Base-by-base conservation (phyloP, 2,888 invertebrate genomes). In the Candidula unifasciata region DNA sequence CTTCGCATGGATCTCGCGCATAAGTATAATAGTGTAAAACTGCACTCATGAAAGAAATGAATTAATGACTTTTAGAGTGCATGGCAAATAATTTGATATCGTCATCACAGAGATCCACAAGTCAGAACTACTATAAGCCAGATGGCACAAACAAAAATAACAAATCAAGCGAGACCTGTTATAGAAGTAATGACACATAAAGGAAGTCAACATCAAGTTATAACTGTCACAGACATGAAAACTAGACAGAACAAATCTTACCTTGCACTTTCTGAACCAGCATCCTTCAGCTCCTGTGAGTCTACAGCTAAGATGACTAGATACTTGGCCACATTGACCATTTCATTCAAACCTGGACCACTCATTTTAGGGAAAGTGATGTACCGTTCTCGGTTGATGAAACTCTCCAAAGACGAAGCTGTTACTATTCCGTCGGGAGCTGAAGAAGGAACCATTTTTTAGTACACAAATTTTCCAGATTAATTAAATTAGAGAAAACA, bases 301-400 rank as follows among this genome's bases (percentile, higher is more conserved):
- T 90, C 88, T 57, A 90, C 89, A 27, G 98, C 96, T 37, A 96
- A 97, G 84, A 98, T 95, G 5, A 97, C 98, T 83, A 98, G 94
- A 93, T 96, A 97, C 93, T 98, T 98, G 90, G 96, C 96, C 0
- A 97, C 97, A 90, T 96, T 95, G 92, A 97, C 90, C 89, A 98
- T 94, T 92, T 97, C 96, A 94, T 97, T 96, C 37, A 95, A 93
- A 91, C 97, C 97, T 82, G 96, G 96, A 83, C 92, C 92, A 0
- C 87, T 86, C 10, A 91, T 86, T 77, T 89, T 88, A 0, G 98
- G 97, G 92, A 98, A 98, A 77, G 96, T 96, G 69, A 96, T 95
- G 94, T 98, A 98, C 87, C 98, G 95, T 93, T 98, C 98, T 27
- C 96, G 95, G 91, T 97, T 97, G 37, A 98, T 95, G 97, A 98